Percentiles rank a stretch among this genome's conserved stretches.
Evolutionary conservation across 92 coral and sea anemone genomes (phyloP).

Genomic region (Palythoa grandiflora): DNA sequence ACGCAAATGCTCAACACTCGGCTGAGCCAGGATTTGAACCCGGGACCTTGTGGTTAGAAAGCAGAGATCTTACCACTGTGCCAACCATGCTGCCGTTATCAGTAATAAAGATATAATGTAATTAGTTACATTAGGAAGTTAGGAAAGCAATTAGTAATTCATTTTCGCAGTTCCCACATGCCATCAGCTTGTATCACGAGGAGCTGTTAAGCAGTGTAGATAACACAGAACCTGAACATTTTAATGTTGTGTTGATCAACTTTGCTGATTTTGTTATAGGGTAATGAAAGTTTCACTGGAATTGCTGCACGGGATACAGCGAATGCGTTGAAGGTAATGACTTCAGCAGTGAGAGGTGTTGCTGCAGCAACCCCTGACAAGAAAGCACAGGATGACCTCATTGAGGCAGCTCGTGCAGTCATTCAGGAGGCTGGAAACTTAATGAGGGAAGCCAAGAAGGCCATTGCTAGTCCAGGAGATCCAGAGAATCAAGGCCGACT

Average conservation of each 20-base stretch:
- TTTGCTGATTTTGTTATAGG: slow-evolving; percentile 54
- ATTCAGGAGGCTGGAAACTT: slow-evolving; percentile 92
- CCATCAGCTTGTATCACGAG: background rate
- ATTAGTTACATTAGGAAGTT: too few species aligned
- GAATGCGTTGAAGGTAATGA: slow-evolving; percentile 87
- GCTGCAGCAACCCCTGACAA: slow-evolving; percentile 96
- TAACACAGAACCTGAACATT: background rate
- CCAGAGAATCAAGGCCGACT: slow-evolving; percentile 92
- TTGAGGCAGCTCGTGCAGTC: slow-evolving; percentile 94
- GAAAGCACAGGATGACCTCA: slow-evolving; percentile 85
- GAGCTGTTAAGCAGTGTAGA: background rate
- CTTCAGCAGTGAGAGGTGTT: slow-evolving; percentile 95
- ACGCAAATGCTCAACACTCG: too few species aligned
- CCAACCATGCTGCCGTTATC: too few species aligned
- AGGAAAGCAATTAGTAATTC: too few species aligned
- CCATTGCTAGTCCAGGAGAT: slow-evolving; percentile 88
- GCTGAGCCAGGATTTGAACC: too few species aligned
- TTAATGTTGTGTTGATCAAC: background rate
- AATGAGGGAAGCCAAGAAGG: slow-evolving; percentile 91
- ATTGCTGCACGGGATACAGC: slow-evolving; percentile 99
- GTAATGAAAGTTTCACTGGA: slow-evolving; percentile 97
- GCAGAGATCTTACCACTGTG: too few species aligned
- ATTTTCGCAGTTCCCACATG: too few species aligned
- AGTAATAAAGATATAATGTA: too few species aligned
- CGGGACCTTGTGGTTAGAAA: too few species aligned